Evolutionary conservation across 2,888 invertebrate genomes (phyloP).

Genomic region (Anoncus sp.): DNA sequence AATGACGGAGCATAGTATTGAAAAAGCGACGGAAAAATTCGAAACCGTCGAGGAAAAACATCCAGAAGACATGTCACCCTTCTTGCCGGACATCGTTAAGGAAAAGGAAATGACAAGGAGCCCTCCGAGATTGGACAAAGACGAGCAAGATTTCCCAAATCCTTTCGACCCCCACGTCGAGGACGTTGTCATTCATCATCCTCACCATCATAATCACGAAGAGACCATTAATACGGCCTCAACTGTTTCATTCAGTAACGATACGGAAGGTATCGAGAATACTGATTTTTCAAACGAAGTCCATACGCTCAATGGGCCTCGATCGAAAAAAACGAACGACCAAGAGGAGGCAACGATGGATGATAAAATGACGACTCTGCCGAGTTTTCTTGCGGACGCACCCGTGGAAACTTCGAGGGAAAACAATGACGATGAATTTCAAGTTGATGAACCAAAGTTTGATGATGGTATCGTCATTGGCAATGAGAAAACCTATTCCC

Average conservation of each 20-base stretch:
- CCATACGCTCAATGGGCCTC: slow-evolving; percentile 50
- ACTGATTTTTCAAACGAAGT: slow-evolving; percentile 61
- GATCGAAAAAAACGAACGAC: slow-evolving; percentile 42
- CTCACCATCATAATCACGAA: slow-evolving; percentile 43
- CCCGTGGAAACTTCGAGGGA: slow-evolving; percentile 3
- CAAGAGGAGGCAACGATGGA: slow-evolving; percentile 57
- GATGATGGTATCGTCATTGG: slow-evolving; percentile 29
- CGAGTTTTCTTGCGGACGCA: slow-evolving; percentile 45
- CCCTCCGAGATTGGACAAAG: slow-evolving; percentile 84
- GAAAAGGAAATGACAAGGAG: slow-evolving; percentile 77
- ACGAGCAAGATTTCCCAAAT: slow-evolving; percentile 84
- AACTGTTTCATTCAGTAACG: slow-evolving; percentile 18
- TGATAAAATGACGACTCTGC: slow-evolving; percentile 55
- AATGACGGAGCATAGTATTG: slow-evolving; percentile 63
- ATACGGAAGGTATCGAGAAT: slow-evolving; percentile 57
- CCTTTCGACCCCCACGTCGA: slow-evolving; percentile 82
- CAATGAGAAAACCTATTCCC: neutral
- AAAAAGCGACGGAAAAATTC: slow-evolving; percentile 61
- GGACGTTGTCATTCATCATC: slow-evolving; percentile 73
- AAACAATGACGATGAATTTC: slow-evolving; percentile 11
- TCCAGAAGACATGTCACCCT: slow-evolving; percentile 87
- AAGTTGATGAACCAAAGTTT: slow-evolving; percentile 22
- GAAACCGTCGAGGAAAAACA: slow-evolving; percentile 71
- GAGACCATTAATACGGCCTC: slow-evolving; percentile 42
- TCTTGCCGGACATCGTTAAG: slow-evolving; percentile 87